Percentiles rank a stretch among this genome's conserved stretches.
These are phyloP conservation scores for Isaurus tuberculatus DNA, from an alignment of 92 coral and sea anemone species.

Conservation along the genomic window DNA sequence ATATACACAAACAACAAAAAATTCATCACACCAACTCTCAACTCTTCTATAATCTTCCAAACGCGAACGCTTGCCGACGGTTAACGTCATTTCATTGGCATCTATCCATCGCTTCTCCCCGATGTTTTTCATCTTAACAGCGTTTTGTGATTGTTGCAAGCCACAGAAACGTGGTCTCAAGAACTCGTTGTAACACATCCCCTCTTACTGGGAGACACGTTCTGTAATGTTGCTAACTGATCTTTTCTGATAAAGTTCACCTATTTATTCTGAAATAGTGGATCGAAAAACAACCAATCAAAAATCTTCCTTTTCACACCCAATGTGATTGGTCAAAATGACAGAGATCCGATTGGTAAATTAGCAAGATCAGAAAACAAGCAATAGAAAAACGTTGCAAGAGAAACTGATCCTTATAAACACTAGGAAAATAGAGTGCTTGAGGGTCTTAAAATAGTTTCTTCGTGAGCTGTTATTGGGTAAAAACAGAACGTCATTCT, in stretches of 20 bases:
- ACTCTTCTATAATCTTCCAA: neutral
- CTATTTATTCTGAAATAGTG: neutral
- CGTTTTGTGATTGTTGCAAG: neutral
- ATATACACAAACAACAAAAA: no score
- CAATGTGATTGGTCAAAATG: neutral
- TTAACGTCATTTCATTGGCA: neutral
- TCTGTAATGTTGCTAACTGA: constrained; percentile 6
- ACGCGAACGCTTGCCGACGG: neutral
- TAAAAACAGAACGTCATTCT: neutral
- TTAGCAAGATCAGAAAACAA: neutral
- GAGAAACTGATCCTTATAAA: neutral
- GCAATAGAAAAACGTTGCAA: neutral
- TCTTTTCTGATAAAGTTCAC: neutral
- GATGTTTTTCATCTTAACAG: constrained; percentile 11
- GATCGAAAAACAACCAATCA: neutral
- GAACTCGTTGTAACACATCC: no score
- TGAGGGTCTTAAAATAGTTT: neutral
- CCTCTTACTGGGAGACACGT: neutral
- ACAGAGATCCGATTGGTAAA: constrained; percentile 6
- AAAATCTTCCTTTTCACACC: neutral
- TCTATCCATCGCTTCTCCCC: constrained; percentile 5
- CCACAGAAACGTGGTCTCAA: neutral
- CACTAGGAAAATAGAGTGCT: neutral
- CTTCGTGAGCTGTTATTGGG: neutral
- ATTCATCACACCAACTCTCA: no score